Base-by-base conservation (phyloP, 2,888 invertebrate genomes). In the Drosophila flavopinicola region DNA sequence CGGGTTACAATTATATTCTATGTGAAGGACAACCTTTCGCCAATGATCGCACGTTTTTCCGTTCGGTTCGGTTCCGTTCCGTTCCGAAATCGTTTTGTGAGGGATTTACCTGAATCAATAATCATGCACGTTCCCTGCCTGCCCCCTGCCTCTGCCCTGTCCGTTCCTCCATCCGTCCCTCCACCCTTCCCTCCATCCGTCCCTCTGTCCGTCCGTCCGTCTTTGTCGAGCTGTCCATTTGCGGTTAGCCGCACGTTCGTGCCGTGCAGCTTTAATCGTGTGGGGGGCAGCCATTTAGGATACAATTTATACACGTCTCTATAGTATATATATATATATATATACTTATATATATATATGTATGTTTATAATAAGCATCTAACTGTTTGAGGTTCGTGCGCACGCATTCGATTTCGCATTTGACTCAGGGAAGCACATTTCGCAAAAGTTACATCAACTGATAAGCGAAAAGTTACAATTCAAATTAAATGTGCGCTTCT, bases 71-170 rank as follows among this genome's bases (percentile, higher is more conserved):
- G 4, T n/a, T n/a, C n/a, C n/a, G 20, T 48, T 37, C 35, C 54
- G 57, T 37, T 68, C 30, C 44, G 39, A 53, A 49, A 58, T 69
- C 37, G 47, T 42, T 20, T 20, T 41, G 56, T 42, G 63, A 80
- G 87, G 87, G 87, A 85, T 87, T 87, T 77, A 77, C 82, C 85
- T 69, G 82, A 75, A 85, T 85, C 61, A 52, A 63, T 80, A 85
- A 86, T 77, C 69, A 49, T 35, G 27, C 39, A 25, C 30, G 48
- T 57, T 17, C n/a, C 11, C 17, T 38, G 17, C 0, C 20, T 2
- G 11, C 10, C 45, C 10, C 1, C n/a, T 1, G 5, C 7, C 9
- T 11, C 9, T n/a, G n/a, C 11, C 4, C 24, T n/a, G 2, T 5
- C 17, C 3, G 1, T 4, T 5, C 4, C 13, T 6, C 17, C 38